Conservation (phyloP, 2,113 vertebrate genomes). For the Petrocephalus zakoni region DNA sequence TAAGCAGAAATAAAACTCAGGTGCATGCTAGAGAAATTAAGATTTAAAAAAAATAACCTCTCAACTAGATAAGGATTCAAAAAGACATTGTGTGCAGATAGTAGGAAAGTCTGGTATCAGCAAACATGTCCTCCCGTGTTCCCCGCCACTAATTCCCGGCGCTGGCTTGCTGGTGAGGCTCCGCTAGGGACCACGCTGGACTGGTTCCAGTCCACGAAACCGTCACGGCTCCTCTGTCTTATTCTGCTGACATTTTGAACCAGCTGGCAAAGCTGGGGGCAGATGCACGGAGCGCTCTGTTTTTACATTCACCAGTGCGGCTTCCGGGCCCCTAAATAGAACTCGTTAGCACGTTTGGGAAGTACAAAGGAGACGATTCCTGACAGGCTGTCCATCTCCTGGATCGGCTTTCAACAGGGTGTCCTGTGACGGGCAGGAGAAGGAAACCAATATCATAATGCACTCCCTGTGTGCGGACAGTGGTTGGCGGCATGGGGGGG, state of each 20-base stretch:
- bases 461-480: constrained; percentile 31
- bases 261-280: constrained; percentile 47
- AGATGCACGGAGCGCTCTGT: constrained; percentile 33
- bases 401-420: constrained; percentile 71
- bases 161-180: background rate
- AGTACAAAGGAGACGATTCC: constrained; percentile 70
- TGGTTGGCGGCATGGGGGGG: background rate
- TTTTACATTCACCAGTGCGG: constrained; percentile 57
- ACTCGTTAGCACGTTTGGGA: constrained; percentile 73
- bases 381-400: constrained; percentile 72
- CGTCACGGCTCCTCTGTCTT: background rate
- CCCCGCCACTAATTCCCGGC: background rate
- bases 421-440: constrained; percentile 59
- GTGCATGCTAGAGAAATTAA: background rate
- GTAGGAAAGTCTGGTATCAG: background rate
- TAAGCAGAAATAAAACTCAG: background rate
- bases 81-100: background rate
- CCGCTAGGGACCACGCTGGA: background rate
- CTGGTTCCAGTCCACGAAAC: background rate
- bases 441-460: constrained; percentile 73
- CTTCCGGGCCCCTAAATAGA: constrained; percentile 60
- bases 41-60: background rate
- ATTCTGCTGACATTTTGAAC: background rate
- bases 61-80: background rate
- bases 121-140: background rate